These are phyloP conservation scores for Halcyon chelicuti DNA, from an alignment of 2,797 vertebrate species.

Conservation along the genomic window DNA sequence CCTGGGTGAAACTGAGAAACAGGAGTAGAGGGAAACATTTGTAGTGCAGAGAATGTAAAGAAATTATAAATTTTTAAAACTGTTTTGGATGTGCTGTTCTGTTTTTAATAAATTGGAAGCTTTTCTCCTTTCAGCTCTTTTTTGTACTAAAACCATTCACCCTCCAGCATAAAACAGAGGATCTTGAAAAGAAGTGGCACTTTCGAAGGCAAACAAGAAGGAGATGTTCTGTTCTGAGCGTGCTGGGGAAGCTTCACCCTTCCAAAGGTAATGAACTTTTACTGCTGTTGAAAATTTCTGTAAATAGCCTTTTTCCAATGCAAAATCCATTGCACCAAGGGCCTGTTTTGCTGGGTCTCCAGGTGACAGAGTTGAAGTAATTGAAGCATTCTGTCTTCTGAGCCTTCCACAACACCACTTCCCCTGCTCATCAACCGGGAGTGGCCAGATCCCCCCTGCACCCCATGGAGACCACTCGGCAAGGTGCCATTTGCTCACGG, in stretches of 20 bases:
- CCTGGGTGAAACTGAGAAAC: background rate
- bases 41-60: background rate
- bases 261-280: fast-evolving
- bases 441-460: fast-evolving
- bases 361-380: background rate
- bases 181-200: background rate
- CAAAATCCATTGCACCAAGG: fast-evolving
- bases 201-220: background rate
- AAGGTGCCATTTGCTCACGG: fast-evolving
- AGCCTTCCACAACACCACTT: fast-evolving
- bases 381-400: background rate
- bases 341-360: fast-evolving
- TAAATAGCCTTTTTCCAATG: background rate
- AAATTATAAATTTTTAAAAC: background rate
- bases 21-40: background rate
- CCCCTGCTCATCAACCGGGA: fast-evolving
- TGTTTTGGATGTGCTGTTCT: background rate
- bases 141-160: background rate
- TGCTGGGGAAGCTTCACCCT: background rate
- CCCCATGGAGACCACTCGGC: background rate
- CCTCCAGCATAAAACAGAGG: background rate
- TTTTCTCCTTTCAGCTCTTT: background rate
- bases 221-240: background rate
- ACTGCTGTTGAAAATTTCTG: background rate
- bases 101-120: background rate